phyloP scores from a whole-genome alignment of 2,888 invertebrate species.

The Calliopum simillimum region DNA sequence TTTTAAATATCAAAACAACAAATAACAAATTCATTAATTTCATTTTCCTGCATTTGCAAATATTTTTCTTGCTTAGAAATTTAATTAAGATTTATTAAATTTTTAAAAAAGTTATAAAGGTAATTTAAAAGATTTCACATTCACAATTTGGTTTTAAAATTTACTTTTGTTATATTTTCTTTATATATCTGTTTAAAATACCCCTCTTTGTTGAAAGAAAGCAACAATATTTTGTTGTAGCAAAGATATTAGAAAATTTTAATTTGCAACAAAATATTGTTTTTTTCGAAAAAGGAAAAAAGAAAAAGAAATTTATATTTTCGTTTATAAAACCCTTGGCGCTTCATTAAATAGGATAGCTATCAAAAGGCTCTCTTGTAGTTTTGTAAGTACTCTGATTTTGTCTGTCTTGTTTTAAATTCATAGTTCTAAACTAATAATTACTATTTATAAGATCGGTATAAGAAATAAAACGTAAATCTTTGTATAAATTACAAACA shows the following conservation, averaged over 20 bases:
- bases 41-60: constrained; percentile 43
- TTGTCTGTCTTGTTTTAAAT: constrained; percentile 55
- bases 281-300: constrained; percentile 44
- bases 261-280: constrained; percentile 41
- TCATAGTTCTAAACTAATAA: constrained; percentile 16
- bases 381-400: constrained; percentile 68
- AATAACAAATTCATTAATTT: constrained; percentile 16
- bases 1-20: constrained; percentile 25
- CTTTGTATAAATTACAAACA: constrained; percentile 36
- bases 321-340: constrained; percentile 72
- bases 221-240: constrained; percentile 18
- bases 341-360: constrained; percentile 69
- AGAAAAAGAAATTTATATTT: constrained; percentile 80
- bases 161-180: not conserved
- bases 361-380: constrained; percentile 67
- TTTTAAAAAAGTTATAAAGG: constrained; percentile 24
- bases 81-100: too few species aligned
- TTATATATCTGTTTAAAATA: constrained; percentile 5
- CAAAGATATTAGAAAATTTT: constrained; percentile 25
- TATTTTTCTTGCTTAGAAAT: constrained; percentile 58
- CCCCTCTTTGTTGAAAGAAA: constrained; percentile 15
- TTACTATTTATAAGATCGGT: constrained; percentile 49
- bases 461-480: constrained; percentile 28
- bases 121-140: constrained; percentile 16
- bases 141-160: constrained; percentile 2